Base-by-base conservation (phyloP, 2,888 invertebrate genomes). In the Ormyrus pomaceus region DNA sequence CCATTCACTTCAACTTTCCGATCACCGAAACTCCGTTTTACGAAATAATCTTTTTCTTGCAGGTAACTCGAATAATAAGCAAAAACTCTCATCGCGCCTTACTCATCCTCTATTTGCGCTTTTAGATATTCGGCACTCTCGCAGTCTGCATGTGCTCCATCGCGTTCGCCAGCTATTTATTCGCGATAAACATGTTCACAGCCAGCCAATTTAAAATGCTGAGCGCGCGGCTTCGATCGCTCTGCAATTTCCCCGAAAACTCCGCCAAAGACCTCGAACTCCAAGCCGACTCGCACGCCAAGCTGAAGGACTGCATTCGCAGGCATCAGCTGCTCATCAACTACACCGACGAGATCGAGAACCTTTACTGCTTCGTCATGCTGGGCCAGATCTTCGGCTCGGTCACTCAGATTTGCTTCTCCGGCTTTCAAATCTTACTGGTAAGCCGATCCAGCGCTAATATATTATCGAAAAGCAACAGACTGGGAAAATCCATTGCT, bases 1-100 rank as follows among this genome's bases (percentile, higher is more conserved):
- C 81, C 48, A 11, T 84, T 10, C 83, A 84, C 70, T 81, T 82
- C 34, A 59, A 84, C 68, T 56, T 80, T 19, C 82, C 84, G 9
- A 77, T 77, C 0, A 19, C 19, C 45, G 79, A 84, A 66, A 83
- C 83, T 6, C 85, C 86, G 0, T 83, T 81, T 53, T 85, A 81
- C 61, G 84, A 85, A 80, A 69, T 83, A 19, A 48, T 80, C 46
- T 82, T 70, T 34, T 7, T 73, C 8, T 51, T 83, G 9, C 79
- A 85, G 84, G 86, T 86, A 10, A 50, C 58, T 51, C 19, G 11
- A 34, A 51, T 13, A 62, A 55, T 6, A 34, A 34, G 34, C 34
- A 34, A 34, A 34, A 34, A 0, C 34, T 34, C 34, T 0, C 34
- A 2, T 34, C 34, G 34, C 34, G 34, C 34, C 1, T 34, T 19